phyloP scores from a whole-genome alignment of 2,797 vertebrate species.

The Halcyon chelicuti region DNA sequence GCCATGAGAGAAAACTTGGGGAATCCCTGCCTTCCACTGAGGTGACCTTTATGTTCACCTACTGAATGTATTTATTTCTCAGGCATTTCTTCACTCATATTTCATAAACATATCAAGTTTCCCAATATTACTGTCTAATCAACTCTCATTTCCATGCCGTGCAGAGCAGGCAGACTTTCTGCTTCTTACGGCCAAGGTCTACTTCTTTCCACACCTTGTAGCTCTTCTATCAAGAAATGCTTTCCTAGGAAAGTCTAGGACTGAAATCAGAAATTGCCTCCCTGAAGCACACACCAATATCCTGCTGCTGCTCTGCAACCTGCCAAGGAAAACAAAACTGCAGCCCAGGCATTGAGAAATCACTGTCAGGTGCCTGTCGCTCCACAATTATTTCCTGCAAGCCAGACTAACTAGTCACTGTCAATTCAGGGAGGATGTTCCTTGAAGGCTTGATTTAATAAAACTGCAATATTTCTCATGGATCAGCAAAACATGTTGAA shows the following conservation, averaged over 20 bases:
- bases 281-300: background rate
- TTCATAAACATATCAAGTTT: background rate
- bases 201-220: background rate
- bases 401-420: background rate
- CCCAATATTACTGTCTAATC: background rate
- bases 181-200: background rate
- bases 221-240: background rate
- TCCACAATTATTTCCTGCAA: background rate
- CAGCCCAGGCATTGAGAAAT: background rate
- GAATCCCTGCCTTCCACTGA: background rate
- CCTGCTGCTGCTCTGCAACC: background rate
- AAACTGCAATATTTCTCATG: background rate
- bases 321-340: background rate
- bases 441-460: conserved; percentile 1
- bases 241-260: background rate
- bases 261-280: background rate
- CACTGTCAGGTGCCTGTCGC: background rate
- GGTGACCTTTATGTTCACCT: background rate
- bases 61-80: background rate
- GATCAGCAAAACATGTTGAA: background rate
- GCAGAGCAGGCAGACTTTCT: background rate
- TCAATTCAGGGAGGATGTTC: background rate
- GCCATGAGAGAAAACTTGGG: background rate
- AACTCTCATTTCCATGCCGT: background rate
- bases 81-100: background rate